These are phyloP conservation scores for Macrophya alboannulata DNA, from an alignment of 2,888 invertebrate species.

Conservation along the genomic window DNA sequence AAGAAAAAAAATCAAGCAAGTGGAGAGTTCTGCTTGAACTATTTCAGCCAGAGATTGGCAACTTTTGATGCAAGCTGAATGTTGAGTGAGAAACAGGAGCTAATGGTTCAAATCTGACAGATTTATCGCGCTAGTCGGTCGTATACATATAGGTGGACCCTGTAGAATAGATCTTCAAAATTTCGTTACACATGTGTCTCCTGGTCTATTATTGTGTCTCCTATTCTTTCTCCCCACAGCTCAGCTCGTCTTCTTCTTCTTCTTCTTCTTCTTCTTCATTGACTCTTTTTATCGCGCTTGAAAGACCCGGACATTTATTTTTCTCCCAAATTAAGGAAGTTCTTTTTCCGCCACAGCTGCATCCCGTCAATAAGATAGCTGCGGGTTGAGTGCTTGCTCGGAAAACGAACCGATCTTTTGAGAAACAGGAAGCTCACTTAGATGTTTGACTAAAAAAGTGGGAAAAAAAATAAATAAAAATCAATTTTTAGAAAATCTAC, in stretches of 20 bases:
- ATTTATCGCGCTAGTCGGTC: neutral
- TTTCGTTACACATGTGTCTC: conserved; percentile 69
- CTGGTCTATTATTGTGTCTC: conserved; percentile 71
- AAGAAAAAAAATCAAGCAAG: neutral
- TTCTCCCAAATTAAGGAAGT: neutral
- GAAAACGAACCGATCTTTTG: neutral
- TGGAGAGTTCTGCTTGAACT: neutral
- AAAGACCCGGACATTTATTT: conserved; percentile 2
- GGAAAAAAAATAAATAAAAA: neutral
- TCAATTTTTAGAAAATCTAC: neutral
- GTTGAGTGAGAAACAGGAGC: conserved; percentile 16
- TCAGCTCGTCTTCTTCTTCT: conserved; percentile 56
- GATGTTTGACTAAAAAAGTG: conserved; percentile 9
- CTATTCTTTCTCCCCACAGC: neutral
- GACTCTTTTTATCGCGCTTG: neutral
- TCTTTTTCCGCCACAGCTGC: conserved; percentile 31
- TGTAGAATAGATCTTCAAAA: conserved; percentile 64
- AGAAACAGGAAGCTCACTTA: neutral
- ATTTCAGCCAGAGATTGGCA: conserved; percentile 30
- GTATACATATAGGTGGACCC: neutral
- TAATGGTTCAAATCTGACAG: conserved; percentile 22
- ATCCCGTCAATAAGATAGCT: conserved; percentile 23
- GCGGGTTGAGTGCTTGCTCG: neutral
- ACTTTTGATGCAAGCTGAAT: neutral
- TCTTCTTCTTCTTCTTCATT: conserved; percentile 50